A percentile compares a stretch with the other conserved stretches of the same genome.
These are phyloP conservation scores for Engraulis encrasicolus DNA, from an alignment of 2,113 vertebrate species.

Conservation along the genomic window DNA sequence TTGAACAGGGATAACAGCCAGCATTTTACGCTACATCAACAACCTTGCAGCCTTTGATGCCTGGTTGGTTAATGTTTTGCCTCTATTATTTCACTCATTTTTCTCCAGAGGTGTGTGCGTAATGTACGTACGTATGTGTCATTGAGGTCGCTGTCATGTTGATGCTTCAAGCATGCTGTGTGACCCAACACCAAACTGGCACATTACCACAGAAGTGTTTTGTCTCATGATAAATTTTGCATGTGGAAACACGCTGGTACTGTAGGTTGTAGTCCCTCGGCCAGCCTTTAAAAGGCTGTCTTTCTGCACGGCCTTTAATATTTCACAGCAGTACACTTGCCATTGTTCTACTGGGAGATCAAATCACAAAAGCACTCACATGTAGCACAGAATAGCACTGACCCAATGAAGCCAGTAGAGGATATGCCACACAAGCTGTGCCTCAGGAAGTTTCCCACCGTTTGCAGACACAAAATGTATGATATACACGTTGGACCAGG, in stretches of 20 bases:
- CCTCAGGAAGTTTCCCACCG: no score
- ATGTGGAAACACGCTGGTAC: constrained; percentile 26
- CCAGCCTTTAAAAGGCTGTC: not conserved
- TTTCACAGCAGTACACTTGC: constrained; percentile 34
- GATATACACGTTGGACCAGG: no score
- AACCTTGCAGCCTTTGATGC: constrained; percentile 23
- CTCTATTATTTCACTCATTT: constrained; percentile 14
- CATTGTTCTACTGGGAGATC: constrained; percentile 19
- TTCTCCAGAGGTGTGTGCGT: no score
- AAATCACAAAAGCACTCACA: constrained; percentile 15
- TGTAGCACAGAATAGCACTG: not conserved
- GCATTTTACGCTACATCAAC: not conserved
- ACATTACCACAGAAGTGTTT: constrained; percentile 20
- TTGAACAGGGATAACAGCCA: not conserved
- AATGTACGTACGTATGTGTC: no score
- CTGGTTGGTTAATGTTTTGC: not conserved
- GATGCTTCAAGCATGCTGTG: constrained; percentile 26
- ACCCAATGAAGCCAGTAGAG: not conserved
- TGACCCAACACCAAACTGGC: not conserved
- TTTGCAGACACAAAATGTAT: no score
- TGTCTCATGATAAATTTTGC: constrained; percentile 39
- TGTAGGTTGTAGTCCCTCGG: constrained; percentile 23
- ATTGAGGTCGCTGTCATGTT: not conserved
- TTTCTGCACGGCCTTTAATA: constrained; percentile 38
- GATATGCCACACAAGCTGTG: not conserved